Conservation (phyloP, 2,797 vertebrate genomes). For the Channa striata region DNA sequence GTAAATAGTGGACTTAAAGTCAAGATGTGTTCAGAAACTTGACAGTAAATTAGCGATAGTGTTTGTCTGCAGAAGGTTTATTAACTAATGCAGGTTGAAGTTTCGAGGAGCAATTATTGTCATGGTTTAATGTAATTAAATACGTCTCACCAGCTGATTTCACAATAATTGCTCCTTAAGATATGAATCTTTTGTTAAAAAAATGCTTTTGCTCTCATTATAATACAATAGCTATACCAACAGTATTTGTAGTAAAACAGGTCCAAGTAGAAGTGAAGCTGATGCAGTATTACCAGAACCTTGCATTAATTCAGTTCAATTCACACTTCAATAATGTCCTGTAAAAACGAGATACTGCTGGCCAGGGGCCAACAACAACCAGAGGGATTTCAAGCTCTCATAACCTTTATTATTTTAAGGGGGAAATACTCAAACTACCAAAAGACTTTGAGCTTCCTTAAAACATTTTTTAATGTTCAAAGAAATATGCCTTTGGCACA, state of each 20-base stretch:
- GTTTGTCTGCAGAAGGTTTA: no score
- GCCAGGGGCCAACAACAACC: slow-evolving; percentile 40
- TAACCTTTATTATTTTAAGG: slow-evolving; percentile 37
- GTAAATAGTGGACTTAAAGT: background rate
- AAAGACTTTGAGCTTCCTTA: slow-evolving; percentile 27
- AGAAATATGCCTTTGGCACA: slow-evolving; percentile 29
- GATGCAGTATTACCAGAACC: background rate
- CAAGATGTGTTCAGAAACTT: no score
- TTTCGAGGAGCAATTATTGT: no score
- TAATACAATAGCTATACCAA: background rate
- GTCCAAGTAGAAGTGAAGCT: background rate
- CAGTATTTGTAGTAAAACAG: background rate
- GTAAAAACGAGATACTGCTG: slow-evolving; percentile 25
- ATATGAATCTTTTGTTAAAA: background rate
- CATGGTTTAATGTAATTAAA: no score
- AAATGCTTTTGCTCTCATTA: background rate
- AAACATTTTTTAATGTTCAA: slow-evolving; percentile 45
- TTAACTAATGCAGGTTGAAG: no score
- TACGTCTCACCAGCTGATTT: no score
- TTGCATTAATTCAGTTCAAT: slow-evolving; percentile 25
- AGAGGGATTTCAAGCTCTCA: slow-evolving; percentile 35
- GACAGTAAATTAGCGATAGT: no score
- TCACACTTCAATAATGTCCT: slow-evolving; percentile 24
- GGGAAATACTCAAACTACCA: slow-evolving; percentile 28
- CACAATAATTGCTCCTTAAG: background rate